phyloP scores from a whole-genome alignment of 2,888 invertebrate species.

The Hecatera dysodea region DNA sequence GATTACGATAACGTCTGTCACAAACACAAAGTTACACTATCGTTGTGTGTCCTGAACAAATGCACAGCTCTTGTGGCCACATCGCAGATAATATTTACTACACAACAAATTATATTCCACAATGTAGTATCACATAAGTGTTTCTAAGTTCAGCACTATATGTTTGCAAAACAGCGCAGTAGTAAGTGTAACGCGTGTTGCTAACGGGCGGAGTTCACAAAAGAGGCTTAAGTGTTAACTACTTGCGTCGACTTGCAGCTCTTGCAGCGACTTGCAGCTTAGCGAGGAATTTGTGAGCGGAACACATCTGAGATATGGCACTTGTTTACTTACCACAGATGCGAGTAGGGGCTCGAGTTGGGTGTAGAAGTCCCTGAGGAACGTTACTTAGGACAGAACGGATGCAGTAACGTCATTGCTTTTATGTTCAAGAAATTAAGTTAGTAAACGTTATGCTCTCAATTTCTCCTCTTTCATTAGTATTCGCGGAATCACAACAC shows the following conservation, averaged over 20 bases:
- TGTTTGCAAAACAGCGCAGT: constrained; percentile 44
- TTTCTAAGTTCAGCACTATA: constrained; percentile 9
- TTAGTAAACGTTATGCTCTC: no score
- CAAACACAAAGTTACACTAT: no score
- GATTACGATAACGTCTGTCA: no score
- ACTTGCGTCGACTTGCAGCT: constrained; percentile 47
- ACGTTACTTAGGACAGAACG: background rate
- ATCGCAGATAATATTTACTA: no score
- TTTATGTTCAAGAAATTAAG: no score
- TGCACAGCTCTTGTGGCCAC: no score
- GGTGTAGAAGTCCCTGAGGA: background rate
- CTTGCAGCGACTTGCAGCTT: constrained; percentile 52
- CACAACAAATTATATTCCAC: background rate
- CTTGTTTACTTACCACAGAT: background rate
- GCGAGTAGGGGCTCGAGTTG: background rate
- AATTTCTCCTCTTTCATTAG: constrained; percentile 55
- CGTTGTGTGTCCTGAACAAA: no score
- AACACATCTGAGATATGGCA: constrained; percentile 42
- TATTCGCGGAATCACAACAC: constrained; percentile 63
- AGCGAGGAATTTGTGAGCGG: constrained; percentile 51
- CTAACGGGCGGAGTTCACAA: constrained; percentile 61
- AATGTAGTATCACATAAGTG: constrained; percentile 8
- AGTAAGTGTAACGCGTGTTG: constrained; percentile 45
- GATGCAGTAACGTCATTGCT: no score
- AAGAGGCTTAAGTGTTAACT: constrained; percentile 68